Evolutionary conservation across 2,797 vertebrate genomes (phyloP).

Genomic region (Champsocephalus esox): DNA sequence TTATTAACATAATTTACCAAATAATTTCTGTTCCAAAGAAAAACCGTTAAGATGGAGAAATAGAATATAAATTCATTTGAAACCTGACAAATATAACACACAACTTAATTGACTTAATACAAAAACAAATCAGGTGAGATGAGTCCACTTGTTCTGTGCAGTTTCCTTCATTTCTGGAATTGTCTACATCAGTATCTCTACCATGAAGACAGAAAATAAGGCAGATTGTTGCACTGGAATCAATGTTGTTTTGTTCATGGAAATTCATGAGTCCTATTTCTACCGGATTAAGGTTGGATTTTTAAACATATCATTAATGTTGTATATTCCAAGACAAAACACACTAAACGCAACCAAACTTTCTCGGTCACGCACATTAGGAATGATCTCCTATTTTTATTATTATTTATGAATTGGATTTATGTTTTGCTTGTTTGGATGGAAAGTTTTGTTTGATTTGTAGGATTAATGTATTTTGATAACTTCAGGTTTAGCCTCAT

Average conservation of each 20-base stretch:
- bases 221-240: background rate
- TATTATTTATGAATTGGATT: no score
- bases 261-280: no score
- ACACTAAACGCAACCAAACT: no score
- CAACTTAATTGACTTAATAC: background rate
- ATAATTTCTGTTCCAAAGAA: no score
- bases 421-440: no score
- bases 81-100: background rate
- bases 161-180: background rate
- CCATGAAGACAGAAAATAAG: background rate
- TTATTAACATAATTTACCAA: no score
- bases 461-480: background rate
- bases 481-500: background rate
- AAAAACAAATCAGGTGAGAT: background rate
- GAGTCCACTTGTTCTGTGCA: background rate
- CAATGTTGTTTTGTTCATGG: background rate
- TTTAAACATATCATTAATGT: no score
- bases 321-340: no score
- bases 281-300: no score
- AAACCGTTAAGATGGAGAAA: background rate
- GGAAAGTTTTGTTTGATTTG: background rate
- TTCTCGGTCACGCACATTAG: no score
- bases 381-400: no score
- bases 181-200: background rate
- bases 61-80: background rate